Evolutionary conservation across 1,140 invertebrate genomes (phyloP), one percentile per base, ranked within the genome.

Genomic region (Pomacea maculata): DNA sequence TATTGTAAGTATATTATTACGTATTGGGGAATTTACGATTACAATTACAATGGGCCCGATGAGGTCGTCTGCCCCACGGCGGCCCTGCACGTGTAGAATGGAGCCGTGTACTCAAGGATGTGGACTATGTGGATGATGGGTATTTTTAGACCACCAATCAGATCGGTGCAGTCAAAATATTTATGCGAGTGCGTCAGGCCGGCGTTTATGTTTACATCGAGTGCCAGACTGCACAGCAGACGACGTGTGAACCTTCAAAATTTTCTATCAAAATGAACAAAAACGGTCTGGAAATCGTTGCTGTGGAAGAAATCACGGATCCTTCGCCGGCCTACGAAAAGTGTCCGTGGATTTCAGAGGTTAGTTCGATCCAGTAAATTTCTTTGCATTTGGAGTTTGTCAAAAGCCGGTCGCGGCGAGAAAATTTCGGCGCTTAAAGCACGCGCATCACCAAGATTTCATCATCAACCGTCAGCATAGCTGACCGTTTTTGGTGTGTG

Each of bases 261-360:
- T n/a, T 63, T 25, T 57, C 74, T 0, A 63, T 19, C 74, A 75
- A 63, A 57, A 75, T 75, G 74, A 63, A 75, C 11, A 75, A 75
- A 63, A n/a, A 63, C 45, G 74, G 74, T 25, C 74, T 64, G 57
- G 74, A 75, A 29, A 64, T 75, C 61, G 74, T 75, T 25, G 55
- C 74, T 17, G 74, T 75, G 55, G 74, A 75, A 64, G 74, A 75
- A 29, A 63, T 75, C 19, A 75, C 25, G 54, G 74, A 75, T 63
- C 61, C 74, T 8, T 75, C 74, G 25, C 74, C 74, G 21, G 74
- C 74, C 9, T 75, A 75, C 74, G 74, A 75, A 17, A 75, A 75
- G 29, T 25, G 55, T 64, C 74, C 74, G 4, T 75, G 74, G 74
- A 75, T 75, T 14, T 63, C 74, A 64, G 55, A 75, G 74, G 74